Conservation (phyloP, 2,113 vertebrate genomes). For the Sinocyclocheilus anophthalmus region DNA sequence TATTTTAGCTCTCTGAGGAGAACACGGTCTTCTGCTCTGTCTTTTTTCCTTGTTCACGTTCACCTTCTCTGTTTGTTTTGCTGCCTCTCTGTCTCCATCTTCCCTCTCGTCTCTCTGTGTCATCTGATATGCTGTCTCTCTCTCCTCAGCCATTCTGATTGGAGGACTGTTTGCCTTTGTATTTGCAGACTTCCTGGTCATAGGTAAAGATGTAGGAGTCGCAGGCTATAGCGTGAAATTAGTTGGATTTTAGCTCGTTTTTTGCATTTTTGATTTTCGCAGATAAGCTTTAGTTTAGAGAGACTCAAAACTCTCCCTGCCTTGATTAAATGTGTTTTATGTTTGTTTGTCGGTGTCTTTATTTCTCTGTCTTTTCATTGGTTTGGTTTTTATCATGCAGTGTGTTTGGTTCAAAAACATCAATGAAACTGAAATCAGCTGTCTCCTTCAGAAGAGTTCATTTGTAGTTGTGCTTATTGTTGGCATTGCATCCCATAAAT, state of each 20-base stretch:
- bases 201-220: slow-evolving; percentile 75
- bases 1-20: neutral
- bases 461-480: neutral
- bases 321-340: slow-evolving; percentile 21
- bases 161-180: slow-evolving; percentile 78
- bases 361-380: neutral
- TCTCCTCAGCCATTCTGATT: slow-evolving; percentile 78
- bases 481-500: neutral
- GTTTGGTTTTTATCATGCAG: neutral
- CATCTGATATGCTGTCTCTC: slow-evolving; percentile 74
- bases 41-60: neutral
- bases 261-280: neutral
- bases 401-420: neutral
- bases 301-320: neutral
- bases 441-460: neutral
- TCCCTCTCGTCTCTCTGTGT: slow-evolving; percentile 10
- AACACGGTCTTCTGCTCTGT: slow-evolving; percentile 15
- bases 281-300: slow-evolving; percentile 11
- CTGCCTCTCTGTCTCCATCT: slow-evolving; percentile 35
- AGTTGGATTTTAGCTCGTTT: slow-evolving; percentile 13
- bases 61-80: slow-evolving; percentile 18
- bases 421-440: neutral
- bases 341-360: slow-evolving; percentile 11
- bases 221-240: slow-evolving; percentile 60
- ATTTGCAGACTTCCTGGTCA: slow-evolving; percentile 80